Conservation (phyloP, 2,113 vertebrate genomes). For the Psittacula cyanocephala region DNA sequence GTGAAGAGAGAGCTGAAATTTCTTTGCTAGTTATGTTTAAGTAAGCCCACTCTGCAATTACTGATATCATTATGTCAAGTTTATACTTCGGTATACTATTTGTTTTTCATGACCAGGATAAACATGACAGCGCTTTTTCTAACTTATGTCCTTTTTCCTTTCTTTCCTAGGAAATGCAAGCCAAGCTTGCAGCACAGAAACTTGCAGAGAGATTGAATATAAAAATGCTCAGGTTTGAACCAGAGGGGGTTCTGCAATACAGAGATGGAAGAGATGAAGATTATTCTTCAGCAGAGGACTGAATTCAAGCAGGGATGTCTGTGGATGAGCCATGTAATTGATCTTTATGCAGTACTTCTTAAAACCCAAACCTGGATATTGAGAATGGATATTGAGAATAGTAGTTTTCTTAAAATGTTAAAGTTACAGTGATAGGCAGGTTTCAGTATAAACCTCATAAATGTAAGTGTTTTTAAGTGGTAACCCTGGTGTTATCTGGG, state of each 20-base stretch:
- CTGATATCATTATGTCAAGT: not conserved
- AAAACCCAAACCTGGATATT: not conserved
- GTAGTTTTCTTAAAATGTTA: not conserved
- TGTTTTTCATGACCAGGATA: not conserved
- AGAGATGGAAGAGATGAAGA: conserved; percentile 86
- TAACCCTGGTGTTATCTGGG: not conserved
- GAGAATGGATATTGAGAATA: not conserved
- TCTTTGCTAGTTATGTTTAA: not conserved
- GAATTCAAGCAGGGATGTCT: not conserved
- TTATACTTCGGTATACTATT: not conserved
- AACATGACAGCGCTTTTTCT: not conserved
- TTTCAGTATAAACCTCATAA: not conserved
- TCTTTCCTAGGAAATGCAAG: conserved; percentile 82
- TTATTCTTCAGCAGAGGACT: conserved; percentile 82
- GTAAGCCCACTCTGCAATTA: not conserved
- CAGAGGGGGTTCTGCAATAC: conserved; percentile 81
- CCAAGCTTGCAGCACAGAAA: conserved; percentile 89
- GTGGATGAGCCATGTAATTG: not conserved
- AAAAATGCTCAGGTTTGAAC: conserved; percentile 83
- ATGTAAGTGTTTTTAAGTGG: not conserved
- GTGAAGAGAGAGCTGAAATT: not conserved
- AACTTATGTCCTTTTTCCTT: not conserved
- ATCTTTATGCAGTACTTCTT: not conserved
- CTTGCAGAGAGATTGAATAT: conserved; percentile 85
- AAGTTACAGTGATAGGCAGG: not conserved